Percentiles rank a stretch among this genome's conserved stretches.
phyloP scores from a whole-genome alignment of 2,888 invertebrate genomes.

The Cephus pulcher region DNA sequence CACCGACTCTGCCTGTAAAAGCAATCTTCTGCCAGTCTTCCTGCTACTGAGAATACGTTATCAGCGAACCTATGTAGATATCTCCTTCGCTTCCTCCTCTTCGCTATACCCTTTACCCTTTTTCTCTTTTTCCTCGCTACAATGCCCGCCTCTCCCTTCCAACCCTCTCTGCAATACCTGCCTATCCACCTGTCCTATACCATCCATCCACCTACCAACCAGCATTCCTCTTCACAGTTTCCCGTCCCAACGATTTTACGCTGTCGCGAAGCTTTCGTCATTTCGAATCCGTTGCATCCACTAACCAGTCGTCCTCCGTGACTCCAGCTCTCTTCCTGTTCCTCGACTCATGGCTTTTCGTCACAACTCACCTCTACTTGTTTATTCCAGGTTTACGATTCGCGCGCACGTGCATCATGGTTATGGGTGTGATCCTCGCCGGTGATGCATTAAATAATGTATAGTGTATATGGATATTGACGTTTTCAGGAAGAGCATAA shows the following conservation, averaged over 20 bases:
- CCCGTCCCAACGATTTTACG: not conserved
- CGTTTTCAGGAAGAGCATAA: not conserved
- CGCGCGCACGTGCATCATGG: not conserved
- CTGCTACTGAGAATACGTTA: conserved; percentile 57
- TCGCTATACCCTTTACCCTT: conserved; percentile 1
- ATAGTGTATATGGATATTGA: not conserved
- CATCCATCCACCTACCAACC: not conserved
- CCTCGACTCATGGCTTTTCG: not conserved
- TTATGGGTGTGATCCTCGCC: not conserved
- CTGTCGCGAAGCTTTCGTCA: not conserved
- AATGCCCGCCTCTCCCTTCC: not conserved
- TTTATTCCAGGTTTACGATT: not conserved
- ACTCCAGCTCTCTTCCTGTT: not conserved
- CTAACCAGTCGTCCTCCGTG: not conserved
- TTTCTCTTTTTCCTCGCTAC: conserved; percentile 14
- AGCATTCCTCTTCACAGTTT: not conserved
- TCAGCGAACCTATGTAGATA: conserved; percentile 38
- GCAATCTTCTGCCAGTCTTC: conserved; percentile 58
- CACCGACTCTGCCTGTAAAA: conserved; percentile 47
- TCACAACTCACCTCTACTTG: not conserved
- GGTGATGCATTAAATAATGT: not conserved
- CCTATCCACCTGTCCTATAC: not conserved
- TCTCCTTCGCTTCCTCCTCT: conserved; percentile 4
- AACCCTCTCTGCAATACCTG: not conserved
- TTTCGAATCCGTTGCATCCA: not conserved